phyloP scores from a whole-genome alignment of 2,888 invertebrate species.

The Drosophila algonquin region DNA sequence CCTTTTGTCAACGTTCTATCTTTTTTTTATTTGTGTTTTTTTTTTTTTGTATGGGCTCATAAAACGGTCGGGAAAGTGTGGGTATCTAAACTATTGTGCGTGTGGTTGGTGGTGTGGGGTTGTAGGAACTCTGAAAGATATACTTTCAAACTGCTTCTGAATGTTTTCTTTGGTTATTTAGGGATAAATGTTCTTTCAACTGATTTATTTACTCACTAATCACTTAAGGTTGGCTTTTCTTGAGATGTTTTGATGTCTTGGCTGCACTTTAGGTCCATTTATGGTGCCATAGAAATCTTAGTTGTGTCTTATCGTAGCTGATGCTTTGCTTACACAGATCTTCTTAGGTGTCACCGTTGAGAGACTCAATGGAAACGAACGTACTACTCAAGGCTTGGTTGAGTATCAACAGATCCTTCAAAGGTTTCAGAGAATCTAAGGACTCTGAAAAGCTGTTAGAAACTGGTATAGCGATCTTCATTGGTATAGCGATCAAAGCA shows the following conservation, averaged over 20 bases:
- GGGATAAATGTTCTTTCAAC: neutral
- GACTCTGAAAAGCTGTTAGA: neutral
- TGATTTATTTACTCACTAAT: neutral
- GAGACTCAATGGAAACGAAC: no score
- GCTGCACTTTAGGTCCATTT: neutral
- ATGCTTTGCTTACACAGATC: no score
- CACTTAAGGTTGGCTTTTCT: neutral
- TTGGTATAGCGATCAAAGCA: no score
- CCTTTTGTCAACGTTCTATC: slow-evolving; percentile 51
- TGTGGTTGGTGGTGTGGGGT: slow-evolving; percentile 25
- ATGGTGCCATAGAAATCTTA: no score
- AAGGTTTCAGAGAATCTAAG: no score
- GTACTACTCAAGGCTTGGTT: neutral
- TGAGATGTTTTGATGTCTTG: neutral
- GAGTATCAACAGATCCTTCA: neutral
- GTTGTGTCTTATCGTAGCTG: neutral
- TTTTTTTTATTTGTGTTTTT: slow-evolving; percentile 13
- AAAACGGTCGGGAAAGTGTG: slow-evolving; percentile 24
- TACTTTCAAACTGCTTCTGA: neutral
- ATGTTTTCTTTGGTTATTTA: neutral
- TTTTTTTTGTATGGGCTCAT: slow-evolving; percentile 15
- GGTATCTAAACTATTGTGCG: neutral
- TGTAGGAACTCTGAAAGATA: neutral
- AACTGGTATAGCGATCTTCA: neutral
- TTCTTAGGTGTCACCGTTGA: neutral